Evolutionary conservation across 2,797 vertebrate species (phyloP), one percentile per base, ranked within the genome.

Genomic region (Florisuga fusca): DNA sequence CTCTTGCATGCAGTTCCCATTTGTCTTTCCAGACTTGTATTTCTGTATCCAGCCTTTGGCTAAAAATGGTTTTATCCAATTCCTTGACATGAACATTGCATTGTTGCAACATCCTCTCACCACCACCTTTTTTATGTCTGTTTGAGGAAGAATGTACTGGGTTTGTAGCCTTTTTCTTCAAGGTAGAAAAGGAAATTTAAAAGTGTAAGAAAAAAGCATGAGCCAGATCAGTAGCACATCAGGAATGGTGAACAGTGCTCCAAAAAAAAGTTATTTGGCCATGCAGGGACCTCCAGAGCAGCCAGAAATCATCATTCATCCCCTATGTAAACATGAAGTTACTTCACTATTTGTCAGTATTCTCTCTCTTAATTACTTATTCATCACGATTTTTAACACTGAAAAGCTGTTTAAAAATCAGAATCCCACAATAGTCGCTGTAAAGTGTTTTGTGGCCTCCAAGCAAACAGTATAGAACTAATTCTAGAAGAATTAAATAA

Each of bases 401-500:
- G 75, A 90, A 90, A 90, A 84, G 67, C 62, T 91, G 84, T 81
- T 94, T 83, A 58, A 93, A 95, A 94, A 82, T 79, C 64, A 87
- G 87, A 89, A 90, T 57, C 63, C 76, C 54, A 73, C 71, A 86
- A 58, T 5, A 95, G 76, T 92, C 79, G 84, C 80, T 61, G 79
- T 61, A 91, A 93, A 95, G 79, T 64, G 87, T 96, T 95, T 94
- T 88, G 93, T 95, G 93, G 95, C 92, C 94, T 93, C 90, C 84
- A 95, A 89, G 95, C 19, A 97, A 95, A 85, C 84, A 87, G 91
- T 69, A 93, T 69, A 96, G 86, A 91, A 97, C 87, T 95, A 96
- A 97, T 97, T 97, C 96, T 92, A 94, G 95, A 92, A 84, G 91
- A 89, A 92, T 97, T 97, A 98, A 97, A 98, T 97, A 97, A 97